These are phyloP conservation scores for Junonia oenone DNA, from an alignment of 2,888 invertebrate species.

Conservation along the genomic window DNA sequence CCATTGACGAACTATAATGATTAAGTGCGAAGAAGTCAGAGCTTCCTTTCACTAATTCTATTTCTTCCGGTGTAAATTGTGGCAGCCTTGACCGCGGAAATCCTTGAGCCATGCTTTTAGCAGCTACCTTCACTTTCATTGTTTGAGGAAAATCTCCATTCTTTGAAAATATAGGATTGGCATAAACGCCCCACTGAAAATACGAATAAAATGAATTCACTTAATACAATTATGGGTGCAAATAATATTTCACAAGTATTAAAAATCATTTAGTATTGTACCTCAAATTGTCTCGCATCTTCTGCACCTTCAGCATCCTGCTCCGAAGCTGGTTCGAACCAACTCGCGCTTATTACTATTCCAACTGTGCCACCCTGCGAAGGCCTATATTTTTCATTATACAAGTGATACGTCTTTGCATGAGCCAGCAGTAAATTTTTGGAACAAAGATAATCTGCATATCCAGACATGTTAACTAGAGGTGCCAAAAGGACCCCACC, in stretches of 20 bases:
- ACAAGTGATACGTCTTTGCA: constrained; percentile 53
- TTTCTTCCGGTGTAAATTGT: constrained; percentile 56
- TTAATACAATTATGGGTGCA: too few species aligned
- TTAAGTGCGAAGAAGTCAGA: constrained; percentile 75
- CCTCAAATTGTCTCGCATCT: constrained; percentile 36
- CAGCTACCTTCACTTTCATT: constrained; percentile 74
- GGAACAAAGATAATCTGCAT: constrained; percentile 63
- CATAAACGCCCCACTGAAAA: constrained; percentile 76
- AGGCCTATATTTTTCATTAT: constrained; percentile 43
- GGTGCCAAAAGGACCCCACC: constrained; percentile 42
- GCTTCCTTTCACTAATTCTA: constrained; percentile 43
- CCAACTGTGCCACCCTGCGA: constrained; percentile 48
- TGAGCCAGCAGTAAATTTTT: constrained; percentile 75
- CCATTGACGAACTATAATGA: constrained; percentile 75
- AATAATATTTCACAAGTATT: too few species aligned
- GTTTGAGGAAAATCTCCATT: constrained; percentile 80
- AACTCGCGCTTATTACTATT: constrained; percentile 75
- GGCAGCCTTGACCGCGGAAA: constrained; percentile 58
- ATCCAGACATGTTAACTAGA: constrained; percentile 46
- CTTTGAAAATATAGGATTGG: constrained; percentile 79
- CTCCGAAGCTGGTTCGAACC: constrained; percentile 63
- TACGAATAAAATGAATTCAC: not conserved
- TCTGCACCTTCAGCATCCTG: constrained; percentile 61
- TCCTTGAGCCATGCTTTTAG: constrained; percentile 71
- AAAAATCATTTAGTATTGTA: too few species aligned